Evolutionary conservation across 2,888 invertebrate species (phyloP), one percentile per base, ranked within the genome.

Genomic region (Drosophila lutescens): DNA sequence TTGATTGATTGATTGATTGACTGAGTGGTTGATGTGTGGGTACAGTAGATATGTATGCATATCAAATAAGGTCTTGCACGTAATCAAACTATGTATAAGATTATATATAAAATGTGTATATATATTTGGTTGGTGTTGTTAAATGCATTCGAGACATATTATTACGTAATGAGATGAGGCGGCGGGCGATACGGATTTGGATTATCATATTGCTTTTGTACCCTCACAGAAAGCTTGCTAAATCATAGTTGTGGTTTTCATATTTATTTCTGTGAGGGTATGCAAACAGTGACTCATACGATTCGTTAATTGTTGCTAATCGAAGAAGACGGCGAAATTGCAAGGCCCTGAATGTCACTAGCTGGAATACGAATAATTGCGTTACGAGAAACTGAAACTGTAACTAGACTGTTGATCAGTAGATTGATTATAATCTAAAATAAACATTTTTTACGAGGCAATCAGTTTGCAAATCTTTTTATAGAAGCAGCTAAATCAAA

Each of bases 151-250:
- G 80, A 78, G 80, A 87, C 76, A 86, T 79, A 87, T 87, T 85
- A 85, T 83, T 86, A 87, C 86, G 79, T 87, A 79, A 84, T 86
- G 85, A 86, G 79, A 86, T 86, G 85, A 86, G 88, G 88, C 87
- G 86, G 66, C 55, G 69, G 86, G 81, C 87, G 87, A 87, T 85
- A 80, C 80, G 79, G 72, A 59, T 66, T 74, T 67, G 59, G 40
- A 59, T 68, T 58, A 66, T 74, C 55, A 74, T 65, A 55, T 55
- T 71, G n/a, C 50, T 60, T 57, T 59, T 13, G 15, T 49, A 15
- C 53, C 68, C 80, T 73, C 57, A 73, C 76, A 78, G 77, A 56
- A 43, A 9, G 30, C 47, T 17, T 23, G 23, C 13, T 17, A n/a
- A 59, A 38, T 38, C 10, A 26, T 23, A 50, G 36, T 50, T 34